Base-by-base conservation (phyloP, 2,113 vertebrate species). In the Lipophrys pholis region DNA sequence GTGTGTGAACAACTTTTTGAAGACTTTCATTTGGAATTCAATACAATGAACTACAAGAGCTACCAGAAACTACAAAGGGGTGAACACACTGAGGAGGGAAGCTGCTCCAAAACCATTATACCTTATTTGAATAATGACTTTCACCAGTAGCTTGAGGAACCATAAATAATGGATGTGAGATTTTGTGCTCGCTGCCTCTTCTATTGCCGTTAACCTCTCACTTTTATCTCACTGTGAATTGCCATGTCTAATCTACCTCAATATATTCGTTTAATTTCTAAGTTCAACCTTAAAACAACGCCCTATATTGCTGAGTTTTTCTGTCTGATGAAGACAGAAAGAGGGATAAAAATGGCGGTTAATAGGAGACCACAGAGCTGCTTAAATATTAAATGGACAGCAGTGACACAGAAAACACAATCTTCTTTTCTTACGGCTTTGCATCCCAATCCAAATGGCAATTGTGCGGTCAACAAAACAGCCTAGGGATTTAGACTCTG, bases 361-460 rank as follows among this genome's bases (percentile, higher is more conserved):
- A 82, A 72, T 21, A 42, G 51, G 56, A 76, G 57, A 69, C 60
- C 80, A 62, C 83, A 84, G 78, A 88, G 83, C 88, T 84, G 89
- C 80, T 91, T 86, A 83, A 83, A 87, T 84, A 89, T 87, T 76
- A 88, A 86, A 87, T 83, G 66, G 66, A 68, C 78, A 52, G 75
- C 5, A 41, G 71, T 77, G 82, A 88, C 82, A 84, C 68, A 83
- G 71, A 88, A 87, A 87, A 85, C 38, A 45, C 79, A 91, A 90
- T 87, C 85, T 84, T 87, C 82, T 88, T 81, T 86, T 83, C 80
- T 72, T 83, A 17, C 1, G 52, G 83, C 86, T 88, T 89, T 87
- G 71, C 72, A 66, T 90, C 71, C 11, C 81, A 91, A 85, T 90
- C 83, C 84, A 85, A 88, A 77, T 15, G 66, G 62, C 80, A 85